Evolutionary conservation across 2,113 vertebrate genomes (phyloP).

Genomic region (Silurus meridionalis): DNA sequence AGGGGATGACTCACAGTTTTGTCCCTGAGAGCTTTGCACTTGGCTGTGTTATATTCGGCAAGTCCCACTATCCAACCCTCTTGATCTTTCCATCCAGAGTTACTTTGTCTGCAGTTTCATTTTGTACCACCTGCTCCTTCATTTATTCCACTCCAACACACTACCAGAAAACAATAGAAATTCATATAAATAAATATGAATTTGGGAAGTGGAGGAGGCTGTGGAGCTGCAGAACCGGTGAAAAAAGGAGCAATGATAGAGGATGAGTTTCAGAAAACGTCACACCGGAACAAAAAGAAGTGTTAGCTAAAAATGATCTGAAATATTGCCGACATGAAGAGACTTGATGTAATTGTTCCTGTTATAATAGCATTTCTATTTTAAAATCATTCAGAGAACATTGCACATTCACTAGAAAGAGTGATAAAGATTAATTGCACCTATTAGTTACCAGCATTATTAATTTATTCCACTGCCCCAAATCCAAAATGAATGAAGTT

Average conservation of each 20-base stretch:
- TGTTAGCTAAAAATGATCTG: slow-evolving; percentile 28
- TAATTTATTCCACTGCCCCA: slow-evolving; percentile 47
- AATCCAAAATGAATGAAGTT: slow-evolving; percentile 46
- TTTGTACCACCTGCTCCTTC: slow-evolving; percentile 51
- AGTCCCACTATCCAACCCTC: slow-evolving; percentile 53
- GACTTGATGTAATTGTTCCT: slow-evolving; percentile 36
- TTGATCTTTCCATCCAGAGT: slow-evolving; percentile 43
- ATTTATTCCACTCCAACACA: slow-evolving; percentile 55
- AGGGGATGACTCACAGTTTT: slow-evolving; percentile 63
- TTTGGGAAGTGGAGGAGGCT: slow-evolving; percentile 63
- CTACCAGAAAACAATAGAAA: slow-evolving; percentile 64
- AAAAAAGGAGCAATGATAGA: slow-evolving; percentile 26
- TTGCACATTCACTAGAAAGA: slow-evolving; percentile 42
- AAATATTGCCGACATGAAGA: slow-evolving; percentile 27
- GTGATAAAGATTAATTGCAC: slow-evolving; percentile 52
- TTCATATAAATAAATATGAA: slow-evolving; percentile 69
- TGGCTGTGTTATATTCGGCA: slow-evolving; percentile 60
- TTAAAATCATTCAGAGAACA: slow-evolving; percentile 25
- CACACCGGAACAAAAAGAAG: slow-evolving; percentile 8
- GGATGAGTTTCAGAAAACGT: slow-evolving; percentile 12
- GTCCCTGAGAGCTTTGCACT: slow-evolving; percentile 58
- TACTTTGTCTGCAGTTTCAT: slow-evolving; percentile 42
- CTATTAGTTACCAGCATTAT: slow-evolving; percentile 46
- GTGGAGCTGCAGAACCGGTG: slow-evolving; percentile 20
- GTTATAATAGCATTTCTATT: slow-evolving; percentile 46